Conservation (phyloP, 2,797 vertebrate species). For the Centropyge bicolor region DNA sequence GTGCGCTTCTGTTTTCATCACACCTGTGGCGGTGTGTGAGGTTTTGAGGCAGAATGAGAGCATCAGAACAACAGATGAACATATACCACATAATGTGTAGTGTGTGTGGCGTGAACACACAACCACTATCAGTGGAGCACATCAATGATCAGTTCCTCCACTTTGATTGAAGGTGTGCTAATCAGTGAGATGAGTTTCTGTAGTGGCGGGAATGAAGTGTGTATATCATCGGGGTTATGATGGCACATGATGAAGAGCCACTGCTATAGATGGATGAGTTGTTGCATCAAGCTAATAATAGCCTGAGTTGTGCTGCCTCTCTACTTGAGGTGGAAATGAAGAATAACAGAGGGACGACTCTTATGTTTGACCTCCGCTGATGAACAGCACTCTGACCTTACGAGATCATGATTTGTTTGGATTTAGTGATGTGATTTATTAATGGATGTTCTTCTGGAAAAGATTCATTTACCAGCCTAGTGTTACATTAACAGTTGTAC, state of each 20-base stretch:
- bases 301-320: conserved; percentile 13
- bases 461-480: neutral
- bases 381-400: conserved; percentile 15
- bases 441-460: neutral
- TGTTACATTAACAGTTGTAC: neutral
- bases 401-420: conserved; percentile 13
- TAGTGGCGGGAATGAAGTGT: conserved; percentile 35
- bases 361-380: conserved; percentile 46
- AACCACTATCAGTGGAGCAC: conserved; percentile 13
- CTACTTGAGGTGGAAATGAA: conserved; percentile 41
- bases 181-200: conserved; percentile 45
- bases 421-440: neutral
- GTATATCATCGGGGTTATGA: conserved; percentile 31
- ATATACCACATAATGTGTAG: conserved; percentile 22
- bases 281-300: conserved; percentile 35
- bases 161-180: conserved; percentile 30
- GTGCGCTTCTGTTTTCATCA: conserved; percentile 56
- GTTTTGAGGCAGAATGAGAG: conserved; percentile 49
- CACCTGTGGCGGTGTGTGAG: conserved; percentile 54
- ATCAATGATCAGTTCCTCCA: conserved; percentile 38
- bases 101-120: conserved; percentile 32
- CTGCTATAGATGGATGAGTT: conserved; percentile 39
- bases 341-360: conserved; percentile 5
- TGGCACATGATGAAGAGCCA: conserved; percentile 43
- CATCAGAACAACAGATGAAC: conserved; percentile 29